Evolutionary conservation across 1,140 invertebrate species (phyloP).

Genomic region (Halesus radiatus): DNA sequence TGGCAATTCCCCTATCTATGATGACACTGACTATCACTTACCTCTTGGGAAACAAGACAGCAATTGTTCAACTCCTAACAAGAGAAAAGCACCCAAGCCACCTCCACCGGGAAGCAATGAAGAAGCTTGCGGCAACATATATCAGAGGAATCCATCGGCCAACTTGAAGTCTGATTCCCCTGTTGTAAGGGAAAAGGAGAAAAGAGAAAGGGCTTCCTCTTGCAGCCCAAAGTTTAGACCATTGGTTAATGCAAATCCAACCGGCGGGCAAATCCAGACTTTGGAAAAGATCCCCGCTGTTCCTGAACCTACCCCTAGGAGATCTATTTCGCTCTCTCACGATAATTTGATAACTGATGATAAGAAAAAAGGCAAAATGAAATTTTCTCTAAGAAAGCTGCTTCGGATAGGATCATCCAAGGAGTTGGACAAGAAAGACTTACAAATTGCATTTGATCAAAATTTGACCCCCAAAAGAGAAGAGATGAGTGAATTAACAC

Average conservation of each 20-base stretch:
- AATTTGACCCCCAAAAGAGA: slow-evolving; percentile 70
- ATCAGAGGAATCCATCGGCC: slow-evolving; percentile 73
- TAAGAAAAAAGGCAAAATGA: slow-evolving; percentile 79
- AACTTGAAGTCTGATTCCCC: slow-evolving; percentile 75
- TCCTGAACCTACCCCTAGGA: slow-evolving; percentile 76
- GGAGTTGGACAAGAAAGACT: slow-evolving; percentile 73
- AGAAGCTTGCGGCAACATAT: slow-evolving; percentile 66
- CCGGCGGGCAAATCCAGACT: slow-evolving; percentile 53
- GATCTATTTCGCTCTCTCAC: slow-evolving; percentile 79
- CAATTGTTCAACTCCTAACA: slow-evolving; percentile 67
- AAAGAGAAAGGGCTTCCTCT: slow-evolving; percentile 77
- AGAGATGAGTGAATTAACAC: slow-evolving; percentile 71
- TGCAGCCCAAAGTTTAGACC: slow-evolving; percentile 76
- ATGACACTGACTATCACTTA: slow-evolving; percentile 55
- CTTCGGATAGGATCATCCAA: slow-evolving; percentile 81
- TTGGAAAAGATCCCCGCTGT: slow-evolving; percentile 54
- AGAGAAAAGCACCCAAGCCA: slow-evolving; percentile 78
- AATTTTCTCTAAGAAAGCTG: slow-evolving; percentile 88
- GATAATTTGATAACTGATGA: slow-evolving; percentile 77
- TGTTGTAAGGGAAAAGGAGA: slow-evolving; percentile 81
- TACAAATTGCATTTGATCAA: slow-evolving; percentile 64
- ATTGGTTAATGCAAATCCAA: slow-evolving; percentile 60
- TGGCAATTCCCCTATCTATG: slow-evolving; percentile 32
- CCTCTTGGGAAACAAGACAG: slow-evolving; percentile 71
- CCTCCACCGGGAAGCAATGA: slow-evolving; percentile 70